Evolutionary conservation across 1,140 invertebrate species (phyloP).

Genomic region (Dreissena polymorpha): DNA sequence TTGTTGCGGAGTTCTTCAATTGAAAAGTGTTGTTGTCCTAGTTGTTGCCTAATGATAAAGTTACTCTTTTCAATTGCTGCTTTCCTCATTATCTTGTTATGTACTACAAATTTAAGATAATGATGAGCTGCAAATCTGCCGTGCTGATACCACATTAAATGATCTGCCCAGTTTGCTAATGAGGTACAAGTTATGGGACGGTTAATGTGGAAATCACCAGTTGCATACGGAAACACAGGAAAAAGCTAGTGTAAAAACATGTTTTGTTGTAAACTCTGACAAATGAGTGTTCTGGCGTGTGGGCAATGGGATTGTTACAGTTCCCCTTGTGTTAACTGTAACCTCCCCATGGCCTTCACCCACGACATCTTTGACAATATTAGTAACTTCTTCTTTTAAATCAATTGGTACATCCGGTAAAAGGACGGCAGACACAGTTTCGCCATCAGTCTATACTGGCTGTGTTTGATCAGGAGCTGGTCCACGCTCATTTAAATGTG

Average conservation of each 20-base stretch:
- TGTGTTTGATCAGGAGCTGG: conserved; percentile 6
- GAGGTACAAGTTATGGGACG: conserved; percentile 26
- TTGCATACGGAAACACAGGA: conserved; percentile 21
- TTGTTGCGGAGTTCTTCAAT: not conserved
- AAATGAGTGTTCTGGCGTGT: conserved; percentile 1
- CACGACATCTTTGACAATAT: not conserved
- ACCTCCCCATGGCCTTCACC: not conserved
- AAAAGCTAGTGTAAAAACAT: conserved; percentile 35
- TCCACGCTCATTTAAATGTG: conserved; percentile 3
- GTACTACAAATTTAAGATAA: conserved; percentile 56
- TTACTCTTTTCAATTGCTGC: not conserved
- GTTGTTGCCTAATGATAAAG: conserved; percentile 22
- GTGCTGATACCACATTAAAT: conserved; percentile 53
- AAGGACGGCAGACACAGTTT: not conserved
- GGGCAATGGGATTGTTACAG: conserved; percentile 25
- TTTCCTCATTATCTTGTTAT: conserved; percentile 35
- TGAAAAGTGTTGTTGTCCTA: not conserved
- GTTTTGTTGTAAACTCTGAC: conserved; percentile 40
- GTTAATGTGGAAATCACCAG: conserved; percentile 26
- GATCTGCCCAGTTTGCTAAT: conserved; percentile 45
- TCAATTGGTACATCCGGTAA: not conserved
- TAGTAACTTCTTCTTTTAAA: not conserved
- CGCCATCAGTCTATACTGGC: not conserved
- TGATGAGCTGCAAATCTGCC: conserved; percentile 51
- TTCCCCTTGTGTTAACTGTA: not conserved